These are phyloP conservation scores for Platichthys flesus DNA, from an alignment of 2,113 vertebrate genomes.

Conservation along the genomic window DNA sequence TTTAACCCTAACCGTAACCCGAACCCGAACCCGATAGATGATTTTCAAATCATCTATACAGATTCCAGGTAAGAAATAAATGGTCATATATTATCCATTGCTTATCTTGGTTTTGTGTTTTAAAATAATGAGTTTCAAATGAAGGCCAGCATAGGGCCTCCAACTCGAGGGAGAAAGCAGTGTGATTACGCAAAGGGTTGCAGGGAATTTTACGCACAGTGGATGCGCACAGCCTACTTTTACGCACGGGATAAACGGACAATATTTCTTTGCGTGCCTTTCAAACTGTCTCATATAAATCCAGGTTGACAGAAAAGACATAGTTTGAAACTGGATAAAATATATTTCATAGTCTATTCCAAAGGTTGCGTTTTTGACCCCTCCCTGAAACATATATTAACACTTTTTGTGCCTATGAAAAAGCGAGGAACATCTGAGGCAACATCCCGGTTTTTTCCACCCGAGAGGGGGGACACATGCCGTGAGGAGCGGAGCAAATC, in stretches of 20 bases:
- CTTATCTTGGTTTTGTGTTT: not conserved
- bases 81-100: not conserved
- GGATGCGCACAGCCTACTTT: not conserved
- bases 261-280: not conserved
- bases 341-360: too few species aligned
- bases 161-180: not conserved
- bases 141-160: not conserved
- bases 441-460: not conserved
- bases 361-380: too few species aligned
- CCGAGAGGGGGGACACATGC: too few species aligned
- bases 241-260: not conserved
- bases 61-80: not conserved
- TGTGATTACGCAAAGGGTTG: not conserved
- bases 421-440: not conserved
- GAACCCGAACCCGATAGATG: not conserved
- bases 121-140: not conserved
- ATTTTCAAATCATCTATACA: constrained; percentile 6
- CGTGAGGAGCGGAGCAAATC: not conserved
- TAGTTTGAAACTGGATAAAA: not conserved
- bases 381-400: too few species aligned
- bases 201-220: constrained; percentile 28
- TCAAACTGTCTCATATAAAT: not conserved
- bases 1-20: not conserved
- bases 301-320: not conserved
- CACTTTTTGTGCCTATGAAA: not conserved